Evolutionary conservation across 2,888 invertebrate genomes (phyloP).

Genomic region (Hymenopus coronatus): DNA sequence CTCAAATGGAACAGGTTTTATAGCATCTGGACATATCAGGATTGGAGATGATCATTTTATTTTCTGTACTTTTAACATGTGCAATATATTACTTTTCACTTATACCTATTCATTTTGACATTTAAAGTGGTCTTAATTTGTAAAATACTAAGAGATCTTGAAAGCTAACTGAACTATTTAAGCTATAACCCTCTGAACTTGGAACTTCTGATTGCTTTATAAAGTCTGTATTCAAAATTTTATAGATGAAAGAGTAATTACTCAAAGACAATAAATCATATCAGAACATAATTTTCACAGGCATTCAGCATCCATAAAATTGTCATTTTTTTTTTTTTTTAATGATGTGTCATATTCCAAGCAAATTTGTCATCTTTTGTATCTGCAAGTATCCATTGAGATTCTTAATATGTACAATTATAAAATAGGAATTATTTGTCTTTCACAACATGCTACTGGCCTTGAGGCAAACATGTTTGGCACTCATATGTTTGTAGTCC

Average conservation of each 20-base stretch:
- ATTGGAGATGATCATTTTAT: not conserved
- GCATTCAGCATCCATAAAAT: not conserved
- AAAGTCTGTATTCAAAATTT: not conserved
- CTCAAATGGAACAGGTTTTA: slow-evolving; percentile 22
- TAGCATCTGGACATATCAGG: not conserved
- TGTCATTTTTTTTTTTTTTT: not conserved
- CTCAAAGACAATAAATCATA: not conserved
- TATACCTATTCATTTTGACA: not conserved
- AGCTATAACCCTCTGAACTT: too few species aligned
- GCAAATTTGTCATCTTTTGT: not conserved
- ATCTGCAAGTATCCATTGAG: not conserved
- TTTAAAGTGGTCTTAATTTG: too few species aligned
- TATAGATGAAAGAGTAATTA: not conserved
- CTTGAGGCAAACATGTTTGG: not conserved
- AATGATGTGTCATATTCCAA: not conserved
- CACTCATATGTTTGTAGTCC: not conserved
- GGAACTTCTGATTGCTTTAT: not conserved
- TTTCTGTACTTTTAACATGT: not conserved
- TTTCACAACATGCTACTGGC: not conserved
- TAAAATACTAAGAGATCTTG: too few species aligned
- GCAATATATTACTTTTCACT: not conserved
- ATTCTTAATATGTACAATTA: not conserved
- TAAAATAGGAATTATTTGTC: not conserved
- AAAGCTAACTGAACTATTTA: too few species aligned
- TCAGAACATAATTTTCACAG: not conserved